phyloP scores from a whole-genome alignment of 2,113 vertebrate genomes.

The Nycticebus coucang region DNA sequence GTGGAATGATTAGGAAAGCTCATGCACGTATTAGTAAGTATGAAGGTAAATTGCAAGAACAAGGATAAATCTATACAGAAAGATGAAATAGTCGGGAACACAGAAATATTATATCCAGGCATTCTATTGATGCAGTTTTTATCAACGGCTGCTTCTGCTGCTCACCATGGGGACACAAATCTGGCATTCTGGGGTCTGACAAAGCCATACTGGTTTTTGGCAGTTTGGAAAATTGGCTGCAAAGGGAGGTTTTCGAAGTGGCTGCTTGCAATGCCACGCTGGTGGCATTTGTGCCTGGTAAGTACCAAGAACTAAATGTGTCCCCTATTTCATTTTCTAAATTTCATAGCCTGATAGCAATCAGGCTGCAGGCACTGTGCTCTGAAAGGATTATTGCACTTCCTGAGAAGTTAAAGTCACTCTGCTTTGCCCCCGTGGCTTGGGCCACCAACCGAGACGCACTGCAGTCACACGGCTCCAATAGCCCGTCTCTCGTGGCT shows the following conservation, averaged over 20 bases:
- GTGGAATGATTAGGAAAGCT: not conserved
- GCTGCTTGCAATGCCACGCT: conserved; percentile 2
- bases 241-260: conserved; percentile 27
- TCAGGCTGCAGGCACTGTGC: conserved; percentile 64
- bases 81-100: not conserved
- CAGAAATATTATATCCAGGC: conserved; percentile 3
- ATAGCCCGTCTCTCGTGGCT: conserved; percentile 54
- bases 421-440: conserved; percentile 64
- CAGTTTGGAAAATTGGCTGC: conserved; percentile 5
- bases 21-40: not conserved
- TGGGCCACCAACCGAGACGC: conserved; percentile 62
- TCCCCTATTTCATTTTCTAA: conserved; percentile 69
- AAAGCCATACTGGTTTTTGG: not conserved
- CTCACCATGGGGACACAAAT: conserved; percentile 28
- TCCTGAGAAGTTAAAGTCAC: conserved; percentile 68
- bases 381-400: conserved; percentile 72
- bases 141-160: not conserved
- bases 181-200: not conserved
- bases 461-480: conserved; percentile 48
- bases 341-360: conserved; percentile 68
- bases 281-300: conserved; percentile 40
- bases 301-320: conserved; percentile 36
- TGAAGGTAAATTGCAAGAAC: conserved; percentile 1
- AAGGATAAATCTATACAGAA: not conserved
- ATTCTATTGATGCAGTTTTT: conserved; percentile 42